Evolutionary conservation across 2,113 vertebrate species (phyloP).

Genomic region (Microcebus ravelobensis): DNA sequence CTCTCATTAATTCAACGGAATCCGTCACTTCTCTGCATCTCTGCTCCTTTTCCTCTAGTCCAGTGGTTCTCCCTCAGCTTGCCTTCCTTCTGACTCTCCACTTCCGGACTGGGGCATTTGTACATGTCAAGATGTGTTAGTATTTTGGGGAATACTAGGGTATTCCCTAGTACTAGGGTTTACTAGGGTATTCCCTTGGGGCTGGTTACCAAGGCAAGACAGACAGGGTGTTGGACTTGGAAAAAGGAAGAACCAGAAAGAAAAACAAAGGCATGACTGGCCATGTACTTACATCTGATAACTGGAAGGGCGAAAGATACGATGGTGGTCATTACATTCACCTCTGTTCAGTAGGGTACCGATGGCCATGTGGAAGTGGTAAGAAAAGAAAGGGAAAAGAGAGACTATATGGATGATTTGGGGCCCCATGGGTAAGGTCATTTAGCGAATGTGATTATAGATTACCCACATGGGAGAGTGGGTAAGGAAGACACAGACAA

Average conservation of each 20-base stretch:
- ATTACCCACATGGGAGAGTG: neutral
- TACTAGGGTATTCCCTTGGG: no score
- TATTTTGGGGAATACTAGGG: neutral
- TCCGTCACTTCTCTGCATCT: neutral
- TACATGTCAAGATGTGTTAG: neutral
- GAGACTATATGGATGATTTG: neutral
- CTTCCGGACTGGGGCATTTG: neutral
- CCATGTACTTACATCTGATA: neutral
- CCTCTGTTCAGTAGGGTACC: rapidly evolving
- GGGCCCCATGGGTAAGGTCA: neutral
- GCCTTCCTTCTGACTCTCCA: neutral
- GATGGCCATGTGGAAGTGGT: neutral
- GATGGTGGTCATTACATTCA: rapidly evolving
- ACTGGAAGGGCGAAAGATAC: neutral
- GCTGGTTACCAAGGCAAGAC: neutral
- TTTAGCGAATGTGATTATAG: neutral
- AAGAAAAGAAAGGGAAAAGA: neutral
- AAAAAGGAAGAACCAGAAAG: neutral
- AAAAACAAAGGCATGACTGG: neutral
- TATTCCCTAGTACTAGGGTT: no score
- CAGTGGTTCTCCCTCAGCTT: neutral
- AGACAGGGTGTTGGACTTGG: neutral
- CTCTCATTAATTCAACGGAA: neutral
- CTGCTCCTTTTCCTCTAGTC: neutral
- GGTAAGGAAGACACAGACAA: neutral